phyloP scores from a whole-genome alignment of 2,888 invertebrate species.

The Phlogophora meticulosa region DNA sequence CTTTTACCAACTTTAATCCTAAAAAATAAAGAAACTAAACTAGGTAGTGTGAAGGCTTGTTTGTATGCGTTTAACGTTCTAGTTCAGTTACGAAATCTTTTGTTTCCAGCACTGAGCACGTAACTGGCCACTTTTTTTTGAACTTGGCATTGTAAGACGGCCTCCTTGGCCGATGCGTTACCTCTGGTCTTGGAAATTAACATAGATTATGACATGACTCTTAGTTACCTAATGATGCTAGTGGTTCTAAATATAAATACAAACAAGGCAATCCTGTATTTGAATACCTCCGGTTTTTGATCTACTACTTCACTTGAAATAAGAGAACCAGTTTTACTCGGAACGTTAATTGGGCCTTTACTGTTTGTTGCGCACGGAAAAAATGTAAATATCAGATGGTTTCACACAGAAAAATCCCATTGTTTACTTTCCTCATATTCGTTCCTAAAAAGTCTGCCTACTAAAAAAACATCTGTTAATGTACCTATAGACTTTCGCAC shows the following conservation, averaged over 20 bases:
- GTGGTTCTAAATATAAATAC: not conserved
- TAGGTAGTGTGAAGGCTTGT: not conserved
- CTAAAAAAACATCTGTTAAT: not conserved
- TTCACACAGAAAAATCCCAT: slow-evolving; percentile 25
- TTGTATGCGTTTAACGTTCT: slow-evolving; percentile 17
- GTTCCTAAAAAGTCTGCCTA: not conserved
- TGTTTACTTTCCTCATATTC: slow-evolving; percentile 16
- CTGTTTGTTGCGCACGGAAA: not conserved
- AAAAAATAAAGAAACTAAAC: not conserved
- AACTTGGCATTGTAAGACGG: slow-evolving; percentile 57
- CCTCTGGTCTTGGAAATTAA: slow-evolving; percentile 24
- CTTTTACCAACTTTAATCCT: not conserved
- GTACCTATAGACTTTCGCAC: too few species aligned
- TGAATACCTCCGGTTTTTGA: too few species aligned
- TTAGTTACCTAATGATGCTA: not conserved
- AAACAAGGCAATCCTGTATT: not conserved
- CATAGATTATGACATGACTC: slow-evolving; percentile 1
- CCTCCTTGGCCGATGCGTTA: slow-evolving; percentile 15
- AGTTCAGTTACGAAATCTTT: slow-evolving; percentile 33
- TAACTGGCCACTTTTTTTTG: slow-evolving; percentile 52
- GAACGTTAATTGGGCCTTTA: not conserved
- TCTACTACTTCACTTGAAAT: not conserved
- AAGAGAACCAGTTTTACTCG: not conserved
- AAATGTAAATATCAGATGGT: not conserved
- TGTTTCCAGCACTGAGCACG: slow-evolving; percentile 33